A percentile compares a stretch with the other conserved stretches of the same genome.
Conservation (phyloP, 2,797 vertebrate genomes). For the Gadopsis marmoratus region DNA sequence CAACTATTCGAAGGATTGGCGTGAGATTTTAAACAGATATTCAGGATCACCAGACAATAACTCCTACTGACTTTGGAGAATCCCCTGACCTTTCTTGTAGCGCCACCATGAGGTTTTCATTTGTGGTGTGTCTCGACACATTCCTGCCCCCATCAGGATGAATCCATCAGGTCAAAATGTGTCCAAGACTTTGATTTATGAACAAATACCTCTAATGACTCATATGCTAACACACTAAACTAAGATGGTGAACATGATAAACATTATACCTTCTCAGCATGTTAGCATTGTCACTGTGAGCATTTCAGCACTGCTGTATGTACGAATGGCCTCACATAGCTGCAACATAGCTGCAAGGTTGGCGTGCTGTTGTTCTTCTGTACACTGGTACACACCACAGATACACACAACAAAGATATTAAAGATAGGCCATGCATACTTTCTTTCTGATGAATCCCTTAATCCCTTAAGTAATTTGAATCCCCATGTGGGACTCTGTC, state of each 20-base stretch:
- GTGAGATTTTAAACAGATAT: not conserved
- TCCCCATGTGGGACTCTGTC: not conserved
- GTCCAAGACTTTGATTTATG: not conserved
- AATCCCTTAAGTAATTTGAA: not conserved
- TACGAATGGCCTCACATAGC: not conserved
- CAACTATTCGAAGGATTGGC: not conserved
- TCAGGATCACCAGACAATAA: not conserved
- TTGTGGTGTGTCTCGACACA: not conserved
- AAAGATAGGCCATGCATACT: no score
- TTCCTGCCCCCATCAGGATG: not conserved
- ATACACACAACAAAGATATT: not conserved
- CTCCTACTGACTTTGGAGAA: not conserved
- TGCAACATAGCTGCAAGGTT: not conserved
- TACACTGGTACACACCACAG: not conserved
- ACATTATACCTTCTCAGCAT: not conserved
- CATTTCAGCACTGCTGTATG: not conserved
- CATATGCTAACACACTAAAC: not conserved
- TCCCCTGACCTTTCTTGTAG: not conserved
- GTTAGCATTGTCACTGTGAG: not conserved
- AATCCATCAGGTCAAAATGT: not conserved
- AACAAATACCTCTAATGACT: not conserved
- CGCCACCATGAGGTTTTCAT: not conserved
- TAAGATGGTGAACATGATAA: not conserved
- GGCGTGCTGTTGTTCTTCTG: not conserved
- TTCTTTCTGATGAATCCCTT: not conserved